phyloP scores from a whole-genome alignment of 2,113 vertebrate species.

The Verasper variegatus region DNA sequence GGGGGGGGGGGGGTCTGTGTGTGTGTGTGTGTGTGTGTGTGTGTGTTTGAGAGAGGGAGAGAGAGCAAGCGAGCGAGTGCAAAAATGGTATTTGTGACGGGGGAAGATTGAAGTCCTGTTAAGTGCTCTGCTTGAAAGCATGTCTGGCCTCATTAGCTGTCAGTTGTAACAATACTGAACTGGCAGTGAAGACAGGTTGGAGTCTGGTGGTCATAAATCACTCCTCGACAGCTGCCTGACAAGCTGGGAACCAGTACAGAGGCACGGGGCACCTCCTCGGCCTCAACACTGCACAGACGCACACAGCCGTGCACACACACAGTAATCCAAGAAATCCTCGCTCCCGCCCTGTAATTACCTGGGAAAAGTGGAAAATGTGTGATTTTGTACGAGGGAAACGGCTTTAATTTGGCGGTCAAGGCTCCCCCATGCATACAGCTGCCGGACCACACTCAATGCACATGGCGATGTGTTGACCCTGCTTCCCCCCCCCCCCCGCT shows the following conservation, averaged over 20 bases:
- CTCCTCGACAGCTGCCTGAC: conserved; percentile 88
- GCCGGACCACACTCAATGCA: conserved; percentile 78
- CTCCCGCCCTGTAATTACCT: conserved; percentile 48
- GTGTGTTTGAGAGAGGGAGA: conserved; percentile 28
- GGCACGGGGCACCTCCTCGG: conserved; percentile 72
- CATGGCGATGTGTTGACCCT: conserved; percentile 70
- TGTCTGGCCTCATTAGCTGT: conserved; percentile 96
- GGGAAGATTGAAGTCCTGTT: conserved; percentile 80
- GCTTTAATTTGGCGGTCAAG: conserved; percentile 60
- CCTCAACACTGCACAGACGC: conserved; percentile 63
- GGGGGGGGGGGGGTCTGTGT: neutral
- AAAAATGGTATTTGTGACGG: conserved; percentile 74
- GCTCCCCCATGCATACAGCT: conserved; percentile 80
- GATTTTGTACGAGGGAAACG: conserved; percentile 52
- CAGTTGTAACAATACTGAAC: conserved; percentile 94
- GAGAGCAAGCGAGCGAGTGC: conserved; percentile 42
- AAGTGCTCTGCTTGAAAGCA: conserved; percentile 88
- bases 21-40: neutral
- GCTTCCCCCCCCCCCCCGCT: conserved; percentile 16
- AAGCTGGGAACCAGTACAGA: conserved; percentile 88
- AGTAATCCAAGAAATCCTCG: conserved; percentile 54
- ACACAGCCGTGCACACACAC: conserved; percentile 24
- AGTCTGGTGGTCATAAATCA: conserved; percentile 97
- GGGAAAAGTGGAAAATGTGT: conserved; percentile 26
- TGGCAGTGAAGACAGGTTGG: conserved; percentile 93